Percentiles rank a stretch among this genome's conserved stretches.
Conservation (phyloP, 2,888 invertebrate genomes). For the Limnephilus auricula region DNA sequence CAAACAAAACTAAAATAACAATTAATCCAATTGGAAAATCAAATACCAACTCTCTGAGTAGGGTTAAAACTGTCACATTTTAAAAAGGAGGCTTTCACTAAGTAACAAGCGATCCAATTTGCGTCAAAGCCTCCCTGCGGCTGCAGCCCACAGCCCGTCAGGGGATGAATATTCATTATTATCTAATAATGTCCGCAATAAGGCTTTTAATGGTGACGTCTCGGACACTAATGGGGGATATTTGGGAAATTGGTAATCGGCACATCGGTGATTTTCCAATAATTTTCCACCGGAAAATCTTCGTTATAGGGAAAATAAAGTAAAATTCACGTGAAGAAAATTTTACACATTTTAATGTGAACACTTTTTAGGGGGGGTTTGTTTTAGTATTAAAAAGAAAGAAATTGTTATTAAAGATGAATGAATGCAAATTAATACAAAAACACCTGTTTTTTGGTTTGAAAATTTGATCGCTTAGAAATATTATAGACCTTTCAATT, state of each 20-base stretch:
- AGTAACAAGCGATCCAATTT: slow-evolving; percentile 51
- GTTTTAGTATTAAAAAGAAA: not conserved
- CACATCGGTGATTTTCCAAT: not conserved
- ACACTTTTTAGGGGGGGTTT: not conserved
- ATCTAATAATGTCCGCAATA: slow-evolving; percentile 39
- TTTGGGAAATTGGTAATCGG: not conserved
- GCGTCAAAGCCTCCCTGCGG: not conserved
- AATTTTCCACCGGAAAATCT: not conserved
- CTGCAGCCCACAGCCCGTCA: not conserved
- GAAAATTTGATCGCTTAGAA: no score
- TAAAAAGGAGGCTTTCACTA: slow-evolving; percentile 40
- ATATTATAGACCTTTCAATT: no score
- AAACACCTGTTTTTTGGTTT: no score
- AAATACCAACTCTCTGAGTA: not conserved
- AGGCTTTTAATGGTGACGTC: slow-evolving; percentile 46
- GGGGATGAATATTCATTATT: slow-evolving; percentile 45
- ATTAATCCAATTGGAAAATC: not conserved
- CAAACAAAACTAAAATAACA: not conserved
- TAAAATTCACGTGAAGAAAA: not conserved
- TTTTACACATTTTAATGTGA: not conserved
- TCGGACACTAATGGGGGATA: slow-evolving; percentile 7
- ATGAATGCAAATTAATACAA: no score
- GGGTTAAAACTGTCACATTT: not conserved
- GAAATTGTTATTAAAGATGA: not conserved
- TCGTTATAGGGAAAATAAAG: not conserved